These are phyloP conservation scores for Poeciliopsis retropinna DNA, from an alignment of 2,113 vertebrate genomes.

Conservation along the genomic window DNA sequence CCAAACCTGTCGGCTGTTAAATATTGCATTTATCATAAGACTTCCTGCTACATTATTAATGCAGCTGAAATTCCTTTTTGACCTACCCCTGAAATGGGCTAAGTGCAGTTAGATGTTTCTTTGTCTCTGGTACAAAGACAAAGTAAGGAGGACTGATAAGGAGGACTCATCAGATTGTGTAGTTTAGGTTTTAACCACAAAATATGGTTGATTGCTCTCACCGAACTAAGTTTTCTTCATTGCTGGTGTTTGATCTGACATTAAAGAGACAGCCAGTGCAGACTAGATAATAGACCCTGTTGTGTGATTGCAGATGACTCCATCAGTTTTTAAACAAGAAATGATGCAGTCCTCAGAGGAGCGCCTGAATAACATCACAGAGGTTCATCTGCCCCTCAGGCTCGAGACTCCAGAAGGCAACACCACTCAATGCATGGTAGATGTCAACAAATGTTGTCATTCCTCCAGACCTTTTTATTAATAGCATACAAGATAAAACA, in stretches of 20 bases:
- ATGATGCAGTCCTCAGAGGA: constrained; percentile 85
- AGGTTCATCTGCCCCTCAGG: constrained; percentile 72
- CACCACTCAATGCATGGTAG: constrained; percentile 86
- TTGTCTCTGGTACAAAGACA: not conserved
- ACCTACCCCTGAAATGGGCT: constrained; percentile 31
- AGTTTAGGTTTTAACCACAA: constrained; percentile 13
- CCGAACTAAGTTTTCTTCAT: not conserved
- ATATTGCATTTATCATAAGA: constrained; percentile 43
- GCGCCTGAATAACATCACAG: constrained; percentile 71
- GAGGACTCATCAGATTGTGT: constrained; percentile 19
- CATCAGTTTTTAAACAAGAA: constrained; percentile 86
- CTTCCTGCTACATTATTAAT: constrained; percentile 48
- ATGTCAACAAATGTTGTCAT: not conserved
- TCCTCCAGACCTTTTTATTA: not conserved
- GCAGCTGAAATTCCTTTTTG: constrained; percentile 24
- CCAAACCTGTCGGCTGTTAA: constrained; percentile 46
- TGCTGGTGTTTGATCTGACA: constrained; percentile 1
- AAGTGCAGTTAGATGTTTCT: constrained; percentile 52
- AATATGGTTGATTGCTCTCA: constrained; percentile 6
- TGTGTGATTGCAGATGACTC: constrained; percentile 82
- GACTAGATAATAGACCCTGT: not conserved
- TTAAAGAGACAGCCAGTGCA: not conserved
- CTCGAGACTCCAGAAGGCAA: constrained; percentile 81
- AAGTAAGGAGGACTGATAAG: no score
- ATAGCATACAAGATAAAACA: not conserved